Conservation (phyloP, 1,140 invertebrate genomes). For the Lethocerus indicus region DNA sequence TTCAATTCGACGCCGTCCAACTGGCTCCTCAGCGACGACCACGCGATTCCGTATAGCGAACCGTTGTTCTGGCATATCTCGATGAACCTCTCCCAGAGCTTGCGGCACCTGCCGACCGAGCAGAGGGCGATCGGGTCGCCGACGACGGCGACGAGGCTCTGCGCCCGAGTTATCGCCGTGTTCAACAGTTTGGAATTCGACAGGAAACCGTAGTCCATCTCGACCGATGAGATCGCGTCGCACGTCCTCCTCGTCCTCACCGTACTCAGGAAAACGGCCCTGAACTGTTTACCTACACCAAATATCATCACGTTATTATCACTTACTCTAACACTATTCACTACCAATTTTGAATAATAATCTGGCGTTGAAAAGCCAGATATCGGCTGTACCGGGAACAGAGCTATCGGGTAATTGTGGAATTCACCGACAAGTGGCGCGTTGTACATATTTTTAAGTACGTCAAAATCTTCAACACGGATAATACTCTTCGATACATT, state of each 20-base stretch:
- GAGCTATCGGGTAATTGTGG: no score
- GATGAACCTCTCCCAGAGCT: slow-evolving; percentile 66
- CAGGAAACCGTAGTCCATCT: slow-evolving; percentile 67
- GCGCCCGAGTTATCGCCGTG: slow-evolving; percentile 72
- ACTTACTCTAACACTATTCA: no score
- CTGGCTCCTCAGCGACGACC: slow-evolving; percentile 43
- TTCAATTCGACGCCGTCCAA: slow-evolving; percentile 56
- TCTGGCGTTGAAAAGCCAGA: no score
- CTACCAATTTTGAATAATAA: no score
- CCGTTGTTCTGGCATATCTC: slow-evolving; percentile 52
- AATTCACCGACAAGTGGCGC: no score
- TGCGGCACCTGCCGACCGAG: slow-evolving; percentile 65
- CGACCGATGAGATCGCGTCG: slow-evolving; percentile 32
- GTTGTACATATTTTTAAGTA: no score
- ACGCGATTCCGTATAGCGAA: slow-evolving; percentile 59
- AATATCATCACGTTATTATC: no score
- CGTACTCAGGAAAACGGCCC: slow-evolving; percentile 68
- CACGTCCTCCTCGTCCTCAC: slow-evolving; percentile 64
- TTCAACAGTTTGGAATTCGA: slow-evolving; percentile 73
- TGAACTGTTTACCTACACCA: slow-evolving; percentile 62
- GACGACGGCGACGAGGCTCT: slow-evolving; percentile 72
- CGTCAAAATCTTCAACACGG: no score
- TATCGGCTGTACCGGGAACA: no score
- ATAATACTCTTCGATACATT: no score
- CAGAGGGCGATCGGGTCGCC: slow-evolving; percentile 75